Evolutionary conservation across 2,113 vertebrate genomes (phyloP), one percentile per base, ranked within the genome.

Genomic region (Toxostoma redivivum): DNA sequence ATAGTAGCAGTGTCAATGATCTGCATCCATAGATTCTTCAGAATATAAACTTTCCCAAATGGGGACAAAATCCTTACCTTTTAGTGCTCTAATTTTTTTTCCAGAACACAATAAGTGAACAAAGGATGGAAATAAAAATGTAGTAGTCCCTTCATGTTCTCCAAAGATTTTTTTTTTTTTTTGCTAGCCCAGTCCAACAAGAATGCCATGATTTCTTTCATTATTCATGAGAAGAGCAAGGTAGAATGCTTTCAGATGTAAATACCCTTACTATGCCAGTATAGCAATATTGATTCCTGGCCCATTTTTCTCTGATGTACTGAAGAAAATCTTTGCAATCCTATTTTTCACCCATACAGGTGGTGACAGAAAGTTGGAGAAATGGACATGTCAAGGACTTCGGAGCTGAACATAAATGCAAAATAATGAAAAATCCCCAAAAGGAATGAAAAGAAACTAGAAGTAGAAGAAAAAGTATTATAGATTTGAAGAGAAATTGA

Each of bases 181-280:
- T 95, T 33, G 83, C 88, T 92, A 84, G 77, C 20, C 22, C 20
- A 13, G 53, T 72, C 73, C 40, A 57, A 79, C 56, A 88, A 88
- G 47, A 83, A 83, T 86, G 80, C 40, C 37, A 7, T 83, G 72
- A 73, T 51, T 81, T 81, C 40, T 76, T 96, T 89, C 77, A 94
- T 95, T 96, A 94, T 97, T 95, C 56, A 95, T 91, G 48, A 87
- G 77, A 94, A 94, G 38, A 94, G 37, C 77, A 84, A 86, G 73
- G 81, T 86, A 60, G 64, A 89, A 95, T 89, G 91, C 72, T 90
- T 94, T 95, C 73, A 92, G 65, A 84, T 96, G 92, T 95, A 96
- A 97, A 96, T 96, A 97, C 65, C n/a, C 69, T 79, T 87, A 74
- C 61, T 81, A 70, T 71, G 60, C 67, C 60, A 31, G 12, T 70